Evolutionary conservation across 2,797 vertebrate genomes (phyloP).

Genomic region (Gobio occitaniae): DNA sequence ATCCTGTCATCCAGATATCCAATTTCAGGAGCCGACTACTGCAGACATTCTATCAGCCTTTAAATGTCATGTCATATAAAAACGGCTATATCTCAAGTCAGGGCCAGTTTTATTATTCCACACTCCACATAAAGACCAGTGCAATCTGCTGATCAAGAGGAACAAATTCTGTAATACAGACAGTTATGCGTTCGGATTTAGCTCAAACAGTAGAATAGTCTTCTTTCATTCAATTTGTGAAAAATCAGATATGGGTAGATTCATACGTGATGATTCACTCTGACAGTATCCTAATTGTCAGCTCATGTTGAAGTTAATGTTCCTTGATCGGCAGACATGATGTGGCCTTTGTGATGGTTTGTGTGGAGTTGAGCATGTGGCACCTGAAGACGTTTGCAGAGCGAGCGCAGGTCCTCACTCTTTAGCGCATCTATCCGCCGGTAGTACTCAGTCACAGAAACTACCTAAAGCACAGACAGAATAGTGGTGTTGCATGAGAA

Average conservation of each 20-base stretch:
- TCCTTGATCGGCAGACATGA: not conserved
- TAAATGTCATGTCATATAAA: slow-evolving; percentile 1
- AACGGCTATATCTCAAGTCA: slow-evolving; percentile 34
- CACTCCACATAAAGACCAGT: slow-evolving; percentile 35
- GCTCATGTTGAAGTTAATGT: not conserved
- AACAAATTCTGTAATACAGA: slow-evolving; percentile 20
- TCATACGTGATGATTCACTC: not conserved
- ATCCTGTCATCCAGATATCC: slow-evolving; percentile 15
- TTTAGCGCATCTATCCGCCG: slow-evolving; percentile 99
- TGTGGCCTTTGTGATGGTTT: not conserved
- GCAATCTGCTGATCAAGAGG: slow-evolving; percentile 32
- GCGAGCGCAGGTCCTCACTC: slow-evolving; percentile 99
- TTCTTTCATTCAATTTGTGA: not conserved
- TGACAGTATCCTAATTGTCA: not conserved
- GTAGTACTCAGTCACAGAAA: slow-evolving; percentile 99
- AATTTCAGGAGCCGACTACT: not conserved
- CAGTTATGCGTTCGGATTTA: not conserved
- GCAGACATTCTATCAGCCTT: slow-evolving; percentile 16
- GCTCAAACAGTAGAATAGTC: not conserved
- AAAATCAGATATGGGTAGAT: not conserved
- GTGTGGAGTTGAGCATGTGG: slow-evolving; percentile 63
- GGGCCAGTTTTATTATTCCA: slow-evolving; percentile 48
- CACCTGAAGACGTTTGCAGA: slow-evolving; percentile 99
- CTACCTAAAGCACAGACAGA: slow-evolving; percentile 99
- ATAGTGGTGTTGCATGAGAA: slow-evolving; percentile 32